phyloP scores from a whole-genome alignment of 2,113 vertebrate genomes.

The Platysternon megacephalum region DNA sequence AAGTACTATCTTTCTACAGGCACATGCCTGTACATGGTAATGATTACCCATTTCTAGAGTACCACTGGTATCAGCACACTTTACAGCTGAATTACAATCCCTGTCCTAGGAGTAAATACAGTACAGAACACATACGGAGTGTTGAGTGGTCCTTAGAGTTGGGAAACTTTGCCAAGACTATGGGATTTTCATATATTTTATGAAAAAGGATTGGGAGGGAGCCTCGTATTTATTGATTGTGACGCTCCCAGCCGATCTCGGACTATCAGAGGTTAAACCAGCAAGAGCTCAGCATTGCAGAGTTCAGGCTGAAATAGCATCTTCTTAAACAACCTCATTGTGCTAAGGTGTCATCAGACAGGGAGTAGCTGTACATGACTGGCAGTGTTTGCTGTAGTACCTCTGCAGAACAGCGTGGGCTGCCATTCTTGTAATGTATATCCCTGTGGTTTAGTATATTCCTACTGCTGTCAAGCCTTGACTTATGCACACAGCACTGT shows the following conservation, averaged over 20 bases:
- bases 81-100: neutral
- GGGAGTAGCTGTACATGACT: neutral
- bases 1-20: too few species aligned
- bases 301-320: neutral
- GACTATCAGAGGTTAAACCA: neutral
- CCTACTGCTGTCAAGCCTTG: neutral
- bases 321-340: neutral
- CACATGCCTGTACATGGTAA: neutral
- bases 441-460: neutral
- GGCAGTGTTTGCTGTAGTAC: neutral
- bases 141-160: neutral
- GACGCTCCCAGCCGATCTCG: neutral
- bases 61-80: too few species aligned
- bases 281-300: neutral
- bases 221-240: neutral
- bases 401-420: neutral
- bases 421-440: neutral
- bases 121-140: neutral
- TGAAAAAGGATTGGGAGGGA: neutral
- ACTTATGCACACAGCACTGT: neutral
- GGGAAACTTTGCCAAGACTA: too few species aligned
- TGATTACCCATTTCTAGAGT: neutral
- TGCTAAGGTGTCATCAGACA: neutral
- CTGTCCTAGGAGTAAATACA: neutral
- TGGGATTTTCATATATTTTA: neutral